Percentiles rank a stretch among this genome's conserved stretches.
Conservation (phyloP, 2,797 vertebrate species). For the Phoxinus dragarum region DNA sequence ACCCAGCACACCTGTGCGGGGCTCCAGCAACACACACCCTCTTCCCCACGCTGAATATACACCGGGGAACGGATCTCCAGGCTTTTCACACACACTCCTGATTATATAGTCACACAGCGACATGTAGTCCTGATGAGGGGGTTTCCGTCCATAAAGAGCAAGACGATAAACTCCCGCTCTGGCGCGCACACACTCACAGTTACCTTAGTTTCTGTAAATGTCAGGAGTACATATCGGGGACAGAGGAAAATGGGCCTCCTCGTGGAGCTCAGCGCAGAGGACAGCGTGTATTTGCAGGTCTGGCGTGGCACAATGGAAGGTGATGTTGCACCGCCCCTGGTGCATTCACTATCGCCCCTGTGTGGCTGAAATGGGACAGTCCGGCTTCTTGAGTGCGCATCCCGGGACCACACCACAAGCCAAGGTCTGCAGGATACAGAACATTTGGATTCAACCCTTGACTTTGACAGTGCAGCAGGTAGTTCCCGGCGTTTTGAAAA, state of each 20-base stretch:
- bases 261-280: conserved; percentile 64
- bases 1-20: conserved; percentile 76
- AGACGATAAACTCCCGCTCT: conserved; percentile 75
- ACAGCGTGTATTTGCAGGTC: conserved; percentile 70
- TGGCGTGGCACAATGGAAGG: conserved; percentile 71
- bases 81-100: conserved; percentile 70
- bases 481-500: conserved; percentile 80
- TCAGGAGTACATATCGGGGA: conserved; percentile 78
- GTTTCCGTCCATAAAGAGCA: conserved; percentile 75
- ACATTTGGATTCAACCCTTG: conserved; percentile 64
- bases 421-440: conserved; percentile 78
- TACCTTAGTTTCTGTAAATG: conserved; percentile 80
- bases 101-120: conserved; percentile 81
- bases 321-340: conserved; percentile 84
- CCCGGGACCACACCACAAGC: conserved; percentile 78
- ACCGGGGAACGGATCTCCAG: conserved; percentile 77
- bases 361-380: conserved; percentile 79
- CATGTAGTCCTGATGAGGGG: conserved; percentile 71
- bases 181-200: conserved; percentile 74
- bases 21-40: conserved; percentile 83
- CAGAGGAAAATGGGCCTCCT: conserved; percentile 60
- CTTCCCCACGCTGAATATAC: conserved; percentile 78
- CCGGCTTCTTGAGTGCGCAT: conserved; percentile 73
- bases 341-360: conserved; percentile 72
- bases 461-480: conserved; percentile 77